Evolutionary conservation across 2,888 invertebrate species (phyloP).

Genomic region (Conops quadrifasciatus): DNA sequence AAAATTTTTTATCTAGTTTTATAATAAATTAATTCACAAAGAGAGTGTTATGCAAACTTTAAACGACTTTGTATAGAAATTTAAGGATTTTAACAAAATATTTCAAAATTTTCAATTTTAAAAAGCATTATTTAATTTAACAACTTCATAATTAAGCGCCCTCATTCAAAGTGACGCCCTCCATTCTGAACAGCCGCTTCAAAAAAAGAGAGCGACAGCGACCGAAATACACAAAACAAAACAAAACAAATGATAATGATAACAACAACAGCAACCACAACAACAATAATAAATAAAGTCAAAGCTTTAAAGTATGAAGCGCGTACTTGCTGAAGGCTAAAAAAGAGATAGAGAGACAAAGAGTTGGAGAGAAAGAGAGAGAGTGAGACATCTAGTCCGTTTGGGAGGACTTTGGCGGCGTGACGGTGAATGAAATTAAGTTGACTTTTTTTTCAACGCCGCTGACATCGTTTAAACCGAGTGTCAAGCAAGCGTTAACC

Average conservation of each 20-base stretch:
- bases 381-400: too few species aligned
- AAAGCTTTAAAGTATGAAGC: neutral
- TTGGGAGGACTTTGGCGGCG: neutral
- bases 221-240: neutral
- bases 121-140: too few species aligned
- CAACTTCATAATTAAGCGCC: too few species aligned
- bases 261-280: neutral
- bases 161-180: neutral
- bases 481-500: conserved; percentile 13
- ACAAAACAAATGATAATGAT: too few species aligned
- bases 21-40: too few species aligned
- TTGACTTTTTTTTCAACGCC: conserved; percentile 23
- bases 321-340: too few species aligned
- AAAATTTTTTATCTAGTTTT: too few species aligned
- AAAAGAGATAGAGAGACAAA: too few species aligned
- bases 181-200: neutral
- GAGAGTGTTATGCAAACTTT: neutral
- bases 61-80: too few species aligned
- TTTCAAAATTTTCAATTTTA: too few species aligned
- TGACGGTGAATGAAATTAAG: conserved; percentile 10
- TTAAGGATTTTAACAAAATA: too few species aligned
- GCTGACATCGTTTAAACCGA: conserved; percentile 29
- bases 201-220: neutral
- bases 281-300: conserved; percentile 6
- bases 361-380: too few species aligned